Base-by-base conservation (phyloP, 2,888 invertebrate species). In the Papilio protenor region DNA sequence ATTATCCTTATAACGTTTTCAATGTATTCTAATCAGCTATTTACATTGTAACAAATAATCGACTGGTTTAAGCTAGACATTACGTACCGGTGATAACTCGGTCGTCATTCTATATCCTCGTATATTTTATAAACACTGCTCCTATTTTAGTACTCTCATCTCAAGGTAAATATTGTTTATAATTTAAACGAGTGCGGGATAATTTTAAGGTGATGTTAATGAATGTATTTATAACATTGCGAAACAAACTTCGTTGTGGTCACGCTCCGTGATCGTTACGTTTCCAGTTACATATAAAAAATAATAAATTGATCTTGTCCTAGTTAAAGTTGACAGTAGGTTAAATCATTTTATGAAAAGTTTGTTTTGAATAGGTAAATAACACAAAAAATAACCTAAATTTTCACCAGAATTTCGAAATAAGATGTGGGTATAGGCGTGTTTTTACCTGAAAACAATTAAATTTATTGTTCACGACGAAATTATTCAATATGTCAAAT, bases 121-220 rank as follows among this genome's bases (percentile, higher is more conserved):
- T 61, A 66, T 57, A 45, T 77, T 69, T 69, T 47, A 73, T 66
- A 73, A 77, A 73, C 73, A 69, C 21, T 69, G 18, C 1, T 16
- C 64, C 47, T 73, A 77, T 77, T 77, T 77, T 66, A 45, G 45
- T 69, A 73, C 66, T 45, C 73, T 69, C 73, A 73, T 73, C 52
- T 64, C 73, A 77, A 73, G 72, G 73, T 66, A 45, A 73, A 66
- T n/a, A 77, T 59, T 73, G 77, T 73, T 73, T 73, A 73, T 73
- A 73, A 52, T 55, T 66, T 55, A 61, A 76, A 59, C 59, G 70
- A 61, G 76, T 76, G 57, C 76, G 49, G 47, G 33, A 72, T 72
- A 57, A 76, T 71, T 71, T 71, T 40, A 66, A 72, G n/a, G 61
- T 18, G 47, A 76, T 61, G 27, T 59, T 71, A 72, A 72, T 76